Base-by-base conservation (phyloP, 2,113 vertebrate species). In the Chitala chitala region DNA sequence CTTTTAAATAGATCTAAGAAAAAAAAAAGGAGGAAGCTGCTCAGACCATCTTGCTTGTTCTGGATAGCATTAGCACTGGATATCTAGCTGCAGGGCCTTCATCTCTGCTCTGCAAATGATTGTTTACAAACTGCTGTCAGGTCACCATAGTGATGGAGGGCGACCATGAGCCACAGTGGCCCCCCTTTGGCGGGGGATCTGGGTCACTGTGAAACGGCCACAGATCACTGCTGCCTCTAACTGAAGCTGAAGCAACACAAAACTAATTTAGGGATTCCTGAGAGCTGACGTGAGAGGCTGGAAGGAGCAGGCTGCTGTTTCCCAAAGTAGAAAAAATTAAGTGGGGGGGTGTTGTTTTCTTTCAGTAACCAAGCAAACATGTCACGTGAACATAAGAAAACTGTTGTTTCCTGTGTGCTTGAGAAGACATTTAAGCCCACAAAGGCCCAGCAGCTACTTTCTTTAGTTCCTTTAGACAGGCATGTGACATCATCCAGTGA, bases 241-340 rank as follows among this genome's bases (percentile, higher is more conserved):
- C 38, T 33, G 55, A 59, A 26, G 38, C 22, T 72, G 42, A 44
- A 61, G 71, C 40, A 72, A 50, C 71, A 72, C 50, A 72, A 72
- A 58, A 58, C 71, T 48, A 72, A 50, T 72, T 48, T 72, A 15
- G 55, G 71, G 61, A 72, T 72, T 72, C 71, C 71, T 59, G 24
- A 59, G 55, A 17, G 31, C 55, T 72, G 71, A 72, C 59, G 71
- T 72, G 44, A 72, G 55, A 10, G 17, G 5, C 55, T 72, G 54
- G 17, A 20, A 36, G 46, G 48, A 53, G 68, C 29, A 20, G 6
- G 46, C 46, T 53, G 48, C 46, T n/a, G 15, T 48, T 48, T 61
- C 55, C 48, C 17, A 36, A 51, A 53, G 20, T 33, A 51, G 68
- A 36, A 20, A n/a, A 9, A 56, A n/a, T n/a, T n/a, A n/a, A n/a